phyloP scores from a whole-genome alignment of 2,888 invertebrate species.

The Aporophyla lueneburgensis region DNA sequence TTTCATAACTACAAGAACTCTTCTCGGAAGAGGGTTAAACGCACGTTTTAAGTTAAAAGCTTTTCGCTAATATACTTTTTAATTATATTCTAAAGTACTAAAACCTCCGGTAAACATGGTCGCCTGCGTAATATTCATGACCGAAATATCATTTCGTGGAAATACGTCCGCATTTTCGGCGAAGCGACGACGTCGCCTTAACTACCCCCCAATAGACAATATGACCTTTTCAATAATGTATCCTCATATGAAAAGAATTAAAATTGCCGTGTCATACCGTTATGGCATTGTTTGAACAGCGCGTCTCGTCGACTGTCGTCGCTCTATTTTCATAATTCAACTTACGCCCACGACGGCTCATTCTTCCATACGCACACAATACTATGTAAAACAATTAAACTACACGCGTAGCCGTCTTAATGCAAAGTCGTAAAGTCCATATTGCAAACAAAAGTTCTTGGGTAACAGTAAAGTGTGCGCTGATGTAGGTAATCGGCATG shows the following conservation, averaged over 20 bases:
- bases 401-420: conserved; percentile 68
- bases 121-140: conserved; percentile 2
- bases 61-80: conserved; percentile 8
- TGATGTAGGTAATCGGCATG: conserved; percentile 75
- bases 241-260: conserved; percentile 79
- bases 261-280: conserved; percentile 83
- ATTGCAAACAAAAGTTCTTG: conserved; percentile 68
- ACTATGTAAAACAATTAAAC: conserved; percentile 65
- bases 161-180: conserved; percentile 20
- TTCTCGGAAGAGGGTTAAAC: conserved; percentile 6
- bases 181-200: conserved; percentile 42
- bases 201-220: conserved; percentile 65
- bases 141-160: conserved; percentile 34
- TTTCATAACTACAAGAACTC: background rate
- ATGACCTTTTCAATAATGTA: conserved; percentile 75
- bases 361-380: conserved; percentile 77
- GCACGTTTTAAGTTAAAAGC: conserved; percentile 10
- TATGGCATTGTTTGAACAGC: conserved; percentile 85
- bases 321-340: conserved; percentile 88
- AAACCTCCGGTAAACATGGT: conserved; percentile 22
- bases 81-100: conserved; percentile 25
- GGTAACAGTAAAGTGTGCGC: conserved; percentile 65
- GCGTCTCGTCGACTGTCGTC: conserved; percentile 71
- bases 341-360: conserved; percentile 81
- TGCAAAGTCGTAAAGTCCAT: conserved; percentile 74